Base-by-base conservation (phyloP, 1,140 invertebrate genomes). In the Drosophila pseudoobscura region DNA sequence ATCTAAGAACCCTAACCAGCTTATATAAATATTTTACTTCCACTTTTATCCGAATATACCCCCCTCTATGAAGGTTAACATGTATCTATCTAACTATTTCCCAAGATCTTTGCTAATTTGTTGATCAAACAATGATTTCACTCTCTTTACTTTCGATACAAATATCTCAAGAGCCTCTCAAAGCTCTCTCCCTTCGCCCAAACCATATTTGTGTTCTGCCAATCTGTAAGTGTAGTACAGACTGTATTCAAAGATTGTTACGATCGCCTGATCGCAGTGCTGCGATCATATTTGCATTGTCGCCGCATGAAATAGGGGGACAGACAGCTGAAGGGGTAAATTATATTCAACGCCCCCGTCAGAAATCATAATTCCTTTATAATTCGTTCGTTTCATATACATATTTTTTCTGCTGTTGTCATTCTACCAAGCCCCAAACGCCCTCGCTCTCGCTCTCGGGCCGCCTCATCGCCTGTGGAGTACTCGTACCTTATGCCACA, bases 361-460 rank as follows among this genome's bases (percentile, higher is more conserved):
- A 57, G 55, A 76, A 80, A 78, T 87, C 68, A 78, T 80, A 85
- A 74, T 80, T 85, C 77, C 60, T 75, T 75, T 69, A 80, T 72
- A 76, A 71, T 80, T 74, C 78, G 74, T 66, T 71, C 45, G 39
- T 66, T 58, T 39, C 35, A 39, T 39, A 39, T 39, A 39, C 63
- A 69, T 57, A 70, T 66, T 56, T 57, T 73, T 70, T 70, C 55
- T 66, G 55, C 46, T 59, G 71, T 75, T 75, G 80, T 84, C 80
- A 69, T 79, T 79, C 58, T 43, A 69, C 66, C 52, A 5, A 70
- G 63, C 64, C 52, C 62, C 74, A 61, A 39, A 75, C 71, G 80
- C 26, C 70, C 51, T 63, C 51, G 43, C 66, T 43, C 64, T 65
- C 20, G 77, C 47, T 11, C 41, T 29, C 29, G 20, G 20, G 20